Base-by-base conservation (phyloP, 2,888 invertebrate genomes). In the Ganaspis brasiliensis region DNA sequence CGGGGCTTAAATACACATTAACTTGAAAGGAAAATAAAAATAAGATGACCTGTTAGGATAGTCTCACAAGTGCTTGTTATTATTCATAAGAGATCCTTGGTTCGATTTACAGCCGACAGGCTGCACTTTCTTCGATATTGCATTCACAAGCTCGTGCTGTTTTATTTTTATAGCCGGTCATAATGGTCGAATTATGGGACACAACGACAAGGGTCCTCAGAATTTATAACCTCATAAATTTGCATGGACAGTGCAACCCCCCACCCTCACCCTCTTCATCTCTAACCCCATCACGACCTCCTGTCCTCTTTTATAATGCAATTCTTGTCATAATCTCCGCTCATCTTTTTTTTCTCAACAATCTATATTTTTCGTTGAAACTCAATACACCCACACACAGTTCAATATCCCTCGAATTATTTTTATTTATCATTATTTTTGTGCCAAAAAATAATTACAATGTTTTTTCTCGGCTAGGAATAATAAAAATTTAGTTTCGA, bases 221-320 rank as follows among this genome's bases (percentile, higher is more conserved):
- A 21, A 67, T 67, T 67, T 67, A 67, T 67, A 67, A 67, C 67
- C 67, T 45, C 45, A 40, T 67, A 67, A 67, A 67, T 67, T 67
- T 67, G 67, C 67, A 67, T 67, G 67, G 67, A 67, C 67, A 67
- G 9, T n/a, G 67, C 19, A 2, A 14, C 10, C 45, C 26, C 26
- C 24, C 21, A 8, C 37, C 35, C 37, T 3, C 10, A 19, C 63
- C 26, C 59, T n/a, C 12, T 21, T 14, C 14, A 12, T 21, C 9
- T n/a, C 40, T 31, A 31, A 31, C 31, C 31, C 31, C 31, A 31
- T 31, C 31, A 31, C 31, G 31, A 19, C 52, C 19, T n/a, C 19
- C 2, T 52, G 16, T 52, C 52, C 52, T 52, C 52, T 52, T 52
- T 2, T 52, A 24, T 67, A 45, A 67, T 67, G 45, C 12, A 40